phyloP scores from a whole-genome alignment of 2,113 vertebrate species.

The Microtus oregoni region DNA sequence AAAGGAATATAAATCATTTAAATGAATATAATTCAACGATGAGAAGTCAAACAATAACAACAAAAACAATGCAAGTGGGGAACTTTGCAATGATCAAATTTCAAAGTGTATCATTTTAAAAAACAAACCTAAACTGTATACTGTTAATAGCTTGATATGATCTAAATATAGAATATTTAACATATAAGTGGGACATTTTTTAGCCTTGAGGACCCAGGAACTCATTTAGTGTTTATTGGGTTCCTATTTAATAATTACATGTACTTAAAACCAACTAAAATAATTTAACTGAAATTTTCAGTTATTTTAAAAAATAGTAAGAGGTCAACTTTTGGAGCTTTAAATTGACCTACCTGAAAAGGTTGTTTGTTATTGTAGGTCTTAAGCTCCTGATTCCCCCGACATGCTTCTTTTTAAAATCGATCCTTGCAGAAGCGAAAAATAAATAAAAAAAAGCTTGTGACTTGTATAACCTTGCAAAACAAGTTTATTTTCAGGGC shows the following conservation, averaged over 20 bases:
- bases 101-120: background rate
- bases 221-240: slow-evolving; percentile 53
- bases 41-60: slow-evolving; percentile 8
- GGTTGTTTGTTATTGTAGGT: slow-evolving; percentile 84
- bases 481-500: slow-evolving; percentile 76
- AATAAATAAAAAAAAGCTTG: slow-evolving; percentile 82
- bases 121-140: slow-evolving; percentile 2
- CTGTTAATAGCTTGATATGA: background rate
- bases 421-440: slow-evolving; percentile 84
- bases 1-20: background rate
- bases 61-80: background rate
- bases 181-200: background rate
- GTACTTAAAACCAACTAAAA: slow-evolving; percentile 60
- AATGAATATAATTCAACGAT: slow-evolving; percentile 14
- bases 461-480: slow-evolving; percentile 78
- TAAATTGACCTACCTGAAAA: slow-evolving; percentile 84
- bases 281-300: slow-evolving; percentile 55
- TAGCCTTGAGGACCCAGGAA: slow-evolving; percentile 36
- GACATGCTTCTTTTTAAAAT: slow-evolving; percentile 86
- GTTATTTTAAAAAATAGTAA: slow-evolving; percentile 52
- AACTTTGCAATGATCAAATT: slow-evolving; percentile 32
- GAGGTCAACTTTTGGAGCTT: slow-evolving; percentile 78
- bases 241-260: slow-evolving; percentile 57
- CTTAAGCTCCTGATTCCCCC: slow-evolving; percentile 85
- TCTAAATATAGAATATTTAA: background rate